A percentile compares a stretch with the other conserved stretches of the same genome.
Evolutionary conservation across 2,113 vertebrate genomes (phyloP).

Genomic region (Pleuronectes platessa): DNA sequence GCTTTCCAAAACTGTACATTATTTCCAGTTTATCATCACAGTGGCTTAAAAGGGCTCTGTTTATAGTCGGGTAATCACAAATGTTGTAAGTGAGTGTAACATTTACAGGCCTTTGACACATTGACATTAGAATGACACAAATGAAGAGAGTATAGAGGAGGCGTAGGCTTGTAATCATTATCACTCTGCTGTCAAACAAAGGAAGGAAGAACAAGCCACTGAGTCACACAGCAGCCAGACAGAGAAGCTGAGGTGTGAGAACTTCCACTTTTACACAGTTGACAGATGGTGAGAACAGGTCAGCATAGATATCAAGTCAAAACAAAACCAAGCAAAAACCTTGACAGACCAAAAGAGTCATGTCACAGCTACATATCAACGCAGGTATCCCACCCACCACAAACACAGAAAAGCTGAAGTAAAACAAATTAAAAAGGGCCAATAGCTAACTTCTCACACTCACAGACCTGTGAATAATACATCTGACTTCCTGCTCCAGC

Average conservation of each 20-base stretch:
- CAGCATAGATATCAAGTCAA: constrained; percentile 21
- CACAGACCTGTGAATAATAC: constrained; percentile 68
- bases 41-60: constrained; percentile 21
- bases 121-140: neutral
- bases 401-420: constrained; percentile 4
- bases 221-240: constrained; percentile 58
- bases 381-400: neutral
- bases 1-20: constrained; percentile 52
- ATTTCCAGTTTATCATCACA: constrained; percentile 23
- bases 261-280: constrained; percentile 27
- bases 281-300: constrained; percentile 43
- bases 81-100: neutral
- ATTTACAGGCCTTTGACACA: neutral
- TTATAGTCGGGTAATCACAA: constrained; percentile 27
- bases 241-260: constrained; percentile 61
- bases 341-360: constrained; percentile 1
- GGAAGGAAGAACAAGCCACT: constrained; percentile 62
- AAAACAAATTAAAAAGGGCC: constrained; percentile 14
- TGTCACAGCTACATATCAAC: neutral
- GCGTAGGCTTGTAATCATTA: constrained; percentile 1
- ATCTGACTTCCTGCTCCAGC: constrained; percentile 77
- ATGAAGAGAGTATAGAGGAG: neutral
- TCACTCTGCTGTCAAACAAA: constrained; percentile 46
- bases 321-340: constrained; percentile 8
- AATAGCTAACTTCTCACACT: constrained; percentile 43